Evolutionary conservation across 2,888 invertebrate genomes (phyloP).

Genomic region (Lamellibrachia satsuma): DNA sequence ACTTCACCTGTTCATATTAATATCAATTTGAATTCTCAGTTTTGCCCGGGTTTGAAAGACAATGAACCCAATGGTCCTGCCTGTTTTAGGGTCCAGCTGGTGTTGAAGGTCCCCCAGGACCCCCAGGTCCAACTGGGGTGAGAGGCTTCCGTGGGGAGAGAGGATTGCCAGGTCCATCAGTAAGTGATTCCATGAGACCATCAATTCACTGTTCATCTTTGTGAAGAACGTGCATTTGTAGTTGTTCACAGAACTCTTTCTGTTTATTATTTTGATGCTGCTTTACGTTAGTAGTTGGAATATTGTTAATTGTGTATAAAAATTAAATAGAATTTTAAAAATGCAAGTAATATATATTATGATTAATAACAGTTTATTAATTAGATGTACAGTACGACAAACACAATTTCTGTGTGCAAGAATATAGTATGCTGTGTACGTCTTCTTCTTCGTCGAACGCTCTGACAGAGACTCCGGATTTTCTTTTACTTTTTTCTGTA

Average conservation of each 20-base stretch:
- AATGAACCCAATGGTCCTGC: not conserved
- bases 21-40: not conserved
- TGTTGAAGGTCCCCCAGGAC: conserved; percentile 39
- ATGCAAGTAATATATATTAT: not conserved
- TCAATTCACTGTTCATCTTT: not conserved
- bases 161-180: conserved; percentile 14
- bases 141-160: conserved; percentile 52
- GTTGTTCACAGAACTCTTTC: not conserved
- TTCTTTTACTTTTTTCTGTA: too few relatives aligned
- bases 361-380: not conserved
- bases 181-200: not conserved
- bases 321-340: not conserved
- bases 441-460: too few relatives aligned
- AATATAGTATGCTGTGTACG: not conserved
- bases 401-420: not conserved
- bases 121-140: conserved; percentile 47
- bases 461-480: too few relatives aligned
- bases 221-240: not conserved
- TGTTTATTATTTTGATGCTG: not conserved
- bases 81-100: conserved; percentile 48
- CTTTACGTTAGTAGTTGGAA: not conserved
- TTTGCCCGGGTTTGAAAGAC: too few relatives aligned
- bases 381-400: not conserved
- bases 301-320: not conserved
- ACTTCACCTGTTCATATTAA: not conserved